Evolutionary conservation across 2,113 vertebrate species (phyloP).

Genomic region (Mastomys natalensis): DNA sequence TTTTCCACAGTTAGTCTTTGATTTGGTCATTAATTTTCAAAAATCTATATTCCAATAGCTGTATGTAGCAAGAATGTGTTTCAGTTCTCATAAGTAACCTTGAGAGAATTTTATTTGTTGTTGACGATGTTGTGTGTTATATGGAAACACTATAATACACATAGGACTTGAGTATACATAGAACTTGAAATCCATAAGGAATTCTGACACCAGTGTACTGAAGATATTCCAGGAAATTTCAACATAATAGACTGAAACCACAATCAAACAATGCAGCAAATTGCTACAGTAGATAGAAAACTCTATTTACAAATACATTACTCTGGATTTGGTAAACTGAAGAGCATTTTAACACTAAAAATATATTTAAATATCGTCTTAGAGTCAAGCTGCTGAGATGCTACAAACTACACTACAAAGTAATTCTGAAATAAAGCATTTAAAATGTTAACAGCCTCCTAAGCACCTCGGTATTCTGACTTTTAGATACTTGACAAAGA

Average conservation of each 20-base stretch:
- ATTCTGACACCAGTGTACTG: neutral
- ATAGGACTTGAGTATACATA: neutral
- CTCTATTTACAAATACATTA: neutral
- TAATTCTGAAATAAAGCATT: conserved; percentile 68
- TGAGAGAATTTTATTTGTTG: neutral
- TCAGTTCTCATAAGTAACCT: neutral
- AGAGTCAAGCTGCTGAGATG: neutral
- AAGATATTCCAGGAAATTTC: neutral
- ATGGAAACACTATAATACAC: neutral
- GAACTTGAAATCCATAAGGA: neutral
- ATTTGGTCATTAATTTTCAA: neutral
- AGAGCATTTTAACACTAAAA: conserved; percentile 8
- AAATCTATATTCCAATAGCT: neutral
- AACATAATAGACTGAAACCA: conserved; percentile 38
- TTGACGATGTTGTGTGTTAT: neutral
- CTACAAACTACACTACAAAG: conserved; percentile 53
- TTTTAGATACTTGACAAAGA: neutral
- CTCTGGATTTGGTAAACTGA: conserved; percentile 7
- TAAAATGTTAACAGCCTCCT: neutral
- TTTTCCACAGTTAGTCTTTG: neutral
- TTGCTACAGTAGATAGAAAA: conserved; percentile 56
- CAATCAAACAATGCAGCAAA: conserved; percentile 25
- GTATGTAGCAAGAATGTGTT: too few species aligned
- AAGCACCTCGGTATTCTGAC: neutral
- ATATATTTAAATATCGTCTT: conserved; percentile 64